Evolutionary conservation across 2,797 vertebrate genomes (phyloP).

Genomic region (Hippopotamyrus pictus): DNA sequence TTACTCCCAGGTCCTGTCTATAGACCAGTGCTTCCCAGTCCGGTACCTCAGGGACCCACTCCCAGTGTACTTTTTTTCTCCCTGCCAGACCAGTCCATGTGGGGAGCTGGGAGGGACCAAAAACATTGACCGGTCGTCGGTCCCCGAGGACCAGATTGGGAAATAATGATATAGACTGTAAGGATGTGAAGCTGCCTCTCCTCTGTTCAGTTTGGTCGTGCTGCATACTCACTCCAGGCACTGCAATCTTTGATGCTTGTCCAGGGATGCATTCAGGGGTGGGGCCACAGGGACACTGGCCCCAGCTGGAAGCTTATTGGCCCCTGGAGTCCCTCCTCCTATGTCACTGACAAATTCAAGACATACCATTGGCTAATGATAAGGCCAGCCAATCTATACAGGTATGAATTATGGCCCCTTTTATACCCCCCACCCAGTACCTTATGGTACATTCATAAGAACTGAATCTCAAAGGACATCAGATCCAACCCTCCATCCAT

Average conservation of each 20-base stretch:
- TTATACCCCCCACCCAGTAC: not conserved
- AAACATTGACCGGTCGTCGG: not conserved
- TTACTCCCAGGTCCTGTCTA: not conserved
- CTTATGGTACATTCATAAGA: not conserved
- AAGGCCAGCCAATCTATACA: not conserved
- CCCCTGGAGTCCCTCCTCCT: not conserved
- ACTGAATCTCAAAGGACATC: not conserved
- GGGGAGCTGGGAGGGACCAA: not conserved
- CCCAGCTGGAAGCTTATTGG: not conserved
- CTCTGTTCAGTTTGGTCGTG: not conserved
- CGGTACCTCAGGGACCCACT: not conserved
- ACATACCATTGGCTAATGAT: not conserved
- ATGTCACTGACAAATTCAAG: not conserved
- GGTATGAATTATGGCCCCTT: not conserved
- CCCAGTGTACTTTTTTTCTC: not conserved
- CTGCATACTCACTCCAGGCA: not conserved
- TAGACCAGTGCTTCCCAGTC: not conserved
- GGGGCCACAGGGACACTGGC: not conserved
- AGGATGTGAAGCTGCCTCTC: not conserved
- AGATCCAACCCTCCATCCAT: not conserved
- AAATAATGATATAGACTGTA: not conserved
- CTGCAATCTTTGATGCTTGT: not conserved
- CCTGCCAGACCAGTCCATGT: not conserved
- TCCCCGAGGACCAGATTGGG: not conserved
- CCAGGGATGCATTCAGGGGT: not conserved